Evolutionary conservation across 2,888 invertebrate species (phyloP).

Genomic region (Mactromeris polynyma): DNA sequence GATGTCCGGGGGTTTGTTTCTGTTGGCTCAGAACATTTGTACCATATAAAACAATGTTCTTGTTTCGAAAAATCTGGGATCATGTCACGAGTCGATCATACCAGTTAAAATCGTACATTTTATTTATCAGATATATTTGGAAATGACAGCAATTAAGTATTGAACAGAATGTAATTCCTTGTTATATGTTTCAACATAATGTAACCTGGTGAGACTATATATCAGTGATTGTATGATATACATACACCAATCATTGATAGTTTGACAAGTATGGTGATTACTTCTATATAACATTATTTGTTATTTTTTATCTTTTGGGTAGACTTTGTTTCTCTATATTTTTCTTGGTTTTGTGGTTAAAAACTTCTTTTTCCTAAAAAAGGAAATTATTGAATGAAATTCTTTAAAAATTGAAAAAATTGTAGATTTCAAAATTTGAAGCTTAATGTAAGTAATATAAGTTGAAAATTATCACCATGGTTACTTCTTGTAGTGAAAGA

Average conservation of each 20-base stretch:
- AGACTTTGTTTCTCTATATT: background rate
- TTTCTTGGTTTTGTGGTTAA: background rate
- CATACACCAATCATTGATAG: background rate
- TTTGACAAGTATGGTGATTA: background rate
- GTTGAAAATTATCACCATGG: background rate
- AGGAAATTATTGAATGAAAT: background rate
- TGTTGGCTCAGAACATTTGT: background rate
- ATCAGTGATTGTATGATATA: background rate
- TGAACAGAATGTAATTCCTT: background rate
- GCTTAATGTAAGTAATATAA: background rate
- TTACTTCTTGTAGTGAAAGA: constrained; percentile 24
- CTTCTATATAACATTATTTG: background rate
- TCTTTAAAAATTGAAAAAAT: background rate
- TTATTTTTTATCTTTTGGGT: background rate
- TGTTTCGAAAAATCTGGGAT: no score
- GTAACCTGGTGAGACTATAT: background rate
- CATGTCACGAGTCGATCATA: no score
- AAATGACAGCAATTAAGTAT: background rate
- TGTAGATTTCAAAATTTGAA: background rate
- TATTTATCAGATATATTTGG: no score
- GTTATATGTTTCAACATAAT: background rate
- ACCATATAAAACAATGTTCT: background rate
- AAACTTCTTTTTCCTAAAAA: background rate
- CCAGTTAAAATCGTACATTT: no score
- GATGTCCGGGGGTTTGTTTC: background rate